Evolutionary conservation across 2,113 vertebrate species (phyloP).

Genomic region (Oreochromis tanganicae): DNA sequence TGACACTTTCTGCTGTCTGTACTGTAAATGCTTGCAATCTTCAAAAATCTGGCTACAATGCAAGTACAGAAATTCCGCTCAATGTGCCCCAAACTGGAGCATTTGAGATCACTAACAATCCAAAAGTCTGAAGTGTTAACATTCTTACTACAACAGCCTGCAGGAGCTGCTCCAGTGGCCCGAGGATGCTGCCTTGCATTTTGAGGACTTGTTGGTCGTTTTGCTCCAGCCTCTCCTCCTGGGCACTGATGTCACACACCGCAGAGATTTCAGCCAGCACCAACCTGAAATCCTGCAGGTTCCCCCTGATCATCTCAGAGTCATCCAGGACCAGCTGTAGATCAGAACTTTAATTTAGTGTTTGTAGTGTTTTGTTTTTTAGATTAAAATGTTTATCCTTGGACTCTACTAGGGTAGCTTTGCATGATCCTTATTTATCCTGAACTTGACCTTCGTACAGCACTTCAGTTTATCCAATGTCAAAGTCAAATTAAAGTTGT

Average conservation of each 20-base stretch:
- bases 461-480: neutral
- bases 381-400: neutral
- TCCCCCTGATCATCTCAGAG: slow-evolving; percentile 77
- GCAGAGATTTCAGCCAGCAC: slow-evolving; percentile 77
- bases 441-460: neutral
- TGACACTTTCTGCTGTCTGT: neutral
- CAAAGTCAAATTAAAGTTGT: neutral
- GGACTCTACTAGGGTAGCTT: neutral
- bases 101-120: neutral
- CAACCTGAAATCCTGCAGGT: slow-evolving; percentile 68
- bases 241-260: slow-evolving; percentile 75
- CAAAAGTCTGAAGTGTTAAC: neutral
- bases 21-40: neutral
- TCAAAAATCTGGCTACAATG: neutral
- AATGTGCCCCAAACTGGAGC: neutral
- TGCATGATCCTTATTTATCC: neutral
- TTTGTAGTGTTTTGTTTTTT: neutral
- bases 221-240: slow-evolving; percentile 67
- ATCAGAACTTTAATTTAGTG: neutral
- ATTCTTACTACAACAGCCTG: slow-evolving; percentile 76
- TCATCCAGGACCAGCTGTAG: slow-evolving; percentile 87
- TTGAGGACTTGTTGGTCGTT: slow-evolving; percentile 63
- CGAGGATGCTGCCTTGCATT: slow-evolving; percentile 75
- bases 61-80: neutral
- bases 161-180: slow-evolving; percentile 76